Evolutionary conservation across 2,888 invertebrate genomes (phyloP), one percentile per base, ranked within the genome.

Genomic region (Aspidiotus destructor): DNA sequence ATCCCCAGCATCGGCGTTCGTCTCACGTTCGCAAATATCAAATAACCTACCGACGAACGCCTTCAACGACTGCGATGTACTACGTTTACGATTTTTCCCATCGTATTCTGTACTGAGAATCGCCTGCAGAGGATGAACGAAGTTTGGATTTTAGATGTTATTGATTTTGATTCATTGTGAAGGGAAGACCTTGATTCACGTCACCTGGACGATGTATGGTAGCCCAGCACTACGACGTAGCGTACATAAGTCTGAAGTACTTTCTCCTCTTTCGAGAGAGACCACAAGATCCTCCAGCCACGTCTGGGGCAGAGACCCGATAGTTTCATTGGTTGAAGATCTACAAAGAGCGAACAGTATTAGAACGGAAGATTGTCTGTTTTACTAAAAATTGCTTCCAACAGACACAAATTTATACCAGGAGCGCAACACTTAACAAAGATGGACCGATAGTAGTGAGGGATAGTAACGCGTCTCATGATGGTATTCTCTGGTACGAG

Each of bases 201-300:
- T 40, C 52, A 88, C 89, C 82, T 89, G 88, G 72, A 93, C 85
- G 82, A 95, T 87, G 76, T 90, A 96, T 0, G 97, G 97, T 68
- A 98, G 82, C 0, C 97, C 98, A 11, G 95, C 97, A 77, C 95
- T 94, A 71, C 97, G 81, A 28, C 97, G 80, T 0, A 96, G 96
- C 7, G 91, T 83, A 75, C 89, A 90, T 13, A 89, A 77, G 75
- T 83, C 83, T 1, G 77, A 74, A 60, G 77, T 77, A 73, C 77
- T 75, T 6, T 78, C 79, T 2, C 81, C 48, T 48, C n/a, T n/a
- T 11, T 40, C 17, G 6, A 63, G 16, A 55, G 28, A 41, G 15
- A 58, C 62, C 54, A 9, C 48, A 55, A 65, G 42, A 44, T 58
- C 65, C 7, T 41, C 41, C 13, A 65, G 41, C 58, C 58, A 63